Evolutionary conservation across 2,113 vertebrate genomes (phyloP).

Genomic region (Ophiodon elongatus): DNA sequence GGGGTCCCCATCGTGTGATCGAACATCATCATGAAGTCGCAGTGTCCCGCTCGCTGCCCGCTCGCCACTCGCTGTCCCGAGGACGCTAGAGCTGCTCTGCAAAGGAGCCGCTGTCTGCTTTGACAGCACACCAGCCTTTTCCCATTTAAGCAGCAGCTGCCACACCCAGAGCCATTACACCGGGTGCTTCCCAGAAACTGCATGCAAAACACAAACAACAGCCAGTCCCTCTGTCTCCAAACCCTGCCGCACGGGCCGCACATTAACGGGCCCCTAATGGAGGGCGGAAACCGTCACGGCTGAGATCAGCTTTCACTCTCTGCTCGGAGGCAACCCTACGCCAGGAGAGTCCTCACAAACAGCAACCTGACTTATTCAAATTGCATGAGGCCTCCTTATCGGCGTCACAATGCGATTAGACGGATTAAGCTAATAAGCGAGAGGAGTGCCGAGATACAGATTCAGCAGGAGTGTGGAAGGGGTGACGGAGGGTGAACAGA

Average conservation of each 20-base stretch:
- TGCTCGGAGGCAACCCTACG: background rate
- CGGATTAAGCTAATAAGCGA: slow-evolving; percentile 58
- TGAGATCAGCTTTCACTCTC: slow-evolving; percentile 64
- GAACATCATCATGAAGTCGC: slow-evolving; percentile 66
- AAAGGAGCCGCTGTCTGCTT: slow-evolving; percentile 23
- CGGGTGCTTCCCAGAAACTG: slow-evolving; percentile 62
- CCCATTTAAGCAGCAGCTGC: slow-evolving; percentile 59
- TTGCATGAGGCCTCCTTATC: slow-evolving; percentile 47
- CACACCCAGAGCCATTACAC: slow-evolving; percentile 77
- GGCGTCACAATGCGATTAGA: slow-evolving; percentile 39
- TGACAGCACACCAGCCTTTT: slow-evolving; percentile 31
- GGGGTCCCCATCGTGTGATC: slow-evolving; percentile 68
- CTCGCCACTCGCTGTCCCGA: background rate
- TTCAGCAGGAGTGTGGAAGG: slow-evolving; percentile 22
- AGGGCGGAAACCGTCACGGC: slow-evolving; percentile 39
- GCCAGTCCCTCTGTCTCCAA: slow-evolving; percentile 66
- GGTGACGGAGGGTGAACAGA: slow-evolving; percentile 31
- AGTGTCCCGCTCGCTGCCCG: background rate
- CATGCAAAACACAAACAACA: slow-evolving; percentile 68
- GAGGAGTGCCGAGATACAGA: slow-evolving; percentile 29
- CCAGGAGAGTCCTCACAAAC: slow-evolving; percentile 47
- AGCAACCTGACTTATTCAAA: slow-evolving; percentile 37
- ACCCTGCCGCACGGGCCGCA: slow-evolving; percentile 14
- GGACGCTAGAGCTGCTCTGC: slow-evolving; percentile 27
- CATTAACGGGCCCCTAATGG: slow-evolving; percentile 76